Conservation (phyloP, 2,797 vertebrate species). For the Fundulus diaphanus region DNA sequence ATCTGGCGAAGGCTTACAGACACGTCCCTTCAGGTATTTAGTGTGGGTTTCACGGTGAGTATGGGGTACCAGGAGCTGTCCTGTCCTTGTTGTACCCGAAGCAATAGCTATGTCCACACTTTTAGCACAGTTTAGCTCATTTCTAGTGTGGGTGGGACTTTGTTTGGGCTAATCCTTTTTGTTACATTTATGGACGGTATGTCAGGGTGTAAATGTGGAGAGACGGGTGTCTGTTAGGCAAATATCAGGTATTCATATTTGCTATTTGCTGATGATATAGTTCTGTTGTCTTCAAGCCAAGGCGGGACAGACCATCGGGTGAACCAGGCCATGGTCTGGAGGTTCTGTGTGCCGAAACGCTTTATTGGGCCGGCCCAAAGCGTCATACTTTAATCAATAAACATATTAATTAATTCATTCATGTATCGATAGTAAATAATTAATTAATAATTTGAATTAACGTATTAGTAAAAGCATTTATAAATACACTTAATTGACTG, state of each 20-base stretch:
- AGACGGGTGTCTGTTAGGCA: neutral
- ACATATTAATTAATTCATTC: no score
- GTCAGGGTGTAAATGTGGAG: neutral
- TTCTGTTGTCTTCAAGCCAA: neutral
- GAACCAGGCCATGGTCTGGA: no score
- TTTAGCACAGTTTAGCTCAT: neutral
- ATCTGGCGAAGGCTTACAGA: neutral
- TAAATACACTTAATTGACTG: no score
- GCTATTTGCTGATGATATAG: no score
- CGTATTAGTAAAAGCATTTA: no score
- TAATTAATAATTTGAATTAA: no score
- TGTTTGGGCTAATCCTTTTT: neutral
- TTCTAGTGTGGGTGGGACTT: neutral
- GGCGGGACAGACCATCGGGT: no score
- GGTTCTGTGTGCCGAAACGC: no score
- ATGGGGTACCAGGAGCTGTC: neutral
- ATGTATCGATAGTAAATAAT: no score
- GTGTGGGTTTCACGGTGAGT: no score
- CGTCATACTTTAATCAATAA: no score
- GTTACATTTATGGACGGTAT: neutral
- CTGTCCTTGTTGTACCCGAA: neutral
- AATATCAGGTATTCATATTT: neutral
- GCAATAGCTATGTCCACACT: neutral
- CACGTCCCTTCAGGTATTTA: neutral
- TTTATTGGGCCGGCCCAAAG: no score